Base-by-base conservation (phyloP, 2,888 invertebrate genomes). In the Pseudanteris insignis region DNA sequence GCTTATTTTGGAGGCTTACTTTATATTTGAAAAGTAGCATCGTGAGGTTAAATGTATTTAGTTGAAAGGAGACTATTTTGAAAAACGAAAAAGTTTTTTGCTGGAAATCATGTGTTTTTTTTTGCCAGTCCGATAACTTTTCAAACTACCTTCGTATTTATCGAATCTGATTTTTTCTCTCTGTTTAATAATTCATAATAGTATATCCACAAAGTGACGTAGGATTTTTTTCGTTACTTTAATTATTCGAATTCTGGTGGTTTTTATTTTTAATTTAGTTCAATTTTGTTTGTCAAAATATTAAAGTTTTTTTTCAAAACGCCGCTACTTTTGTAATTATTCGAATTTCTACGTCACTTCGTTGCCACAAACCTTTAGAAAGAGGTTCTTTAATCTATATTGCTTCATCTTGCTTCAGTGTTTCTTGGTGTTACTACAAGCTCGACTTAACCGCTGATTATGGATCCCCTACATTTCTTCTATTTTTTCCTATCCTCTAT, bases 91-190 rank as follows among this genome's bases (percentile, higher is more conserved):
- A n/a, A 26, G n/a, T n/a, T n/a, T n/a, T n/a, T n/a, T n/a, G n/a
- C n/a, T n/a, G n/a, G n/a, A n/a, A n/a, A n/a, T n/a, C n/a, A n/a
- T n/a, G n/a, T n/a, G n/a, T n/a, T n/a, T n/a, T n/a, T n/a, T n/a
- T n/a, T n/a, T n/a, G n/a, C n/a, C n/a, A n/a, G n/a, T n/a, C n/a
- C n/a, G n/a, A n/a, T n/a, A n/a, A n/a, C n/a, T n/a, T n/a, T n/a
- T n/a, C n/a, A n/a, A n/a, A n/a, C n/a, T n/a, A n/a, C n/a, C n/a
- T n/a, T n/a, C n/a, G n/a, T n/a, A n/a, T 47, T 21, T 25, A 37
- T 46, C 34, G 12, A 25, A 44, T 26, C 21, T 44, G 25, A 24
- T 44, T 44, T 33, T 43, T 43, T n/a, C n/a, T 32, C 24, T 43
- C n/a, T 33, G n/a, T 11, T 26, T 5, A 41, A 18, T 29, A 8